Evolutionary conservation across 2,888 invertebrate species (phyloP), one percentile per base, ranked within the genome.

Genomic region (Protonemura montana): DNA sequence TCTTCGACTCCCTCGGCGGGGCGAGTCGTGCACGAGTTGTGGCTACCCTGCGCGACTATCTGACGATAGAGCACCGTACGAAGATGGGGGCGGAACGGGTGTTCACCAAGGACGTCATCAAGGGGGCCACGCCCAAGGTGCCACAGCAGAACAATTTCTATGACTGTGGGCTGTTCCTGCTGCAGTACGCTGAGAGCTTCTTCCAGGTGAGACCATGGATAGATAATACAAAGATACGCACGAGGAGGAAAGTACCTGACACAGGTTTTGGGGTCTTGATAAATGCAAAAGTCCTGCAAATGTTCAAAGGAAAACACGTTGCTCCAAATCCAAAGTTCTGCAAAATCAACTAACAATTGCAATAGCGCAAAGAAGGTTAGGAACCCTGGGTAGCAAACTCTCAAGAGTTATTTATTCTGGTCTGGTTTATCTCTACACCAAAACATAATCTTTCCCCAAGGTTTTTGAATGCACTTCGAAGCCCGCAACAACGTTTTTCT

Each of bases 141-240:
- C 99, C 99, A n/a, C 98, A 99, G 91, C 99, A 99, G 92, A 97
- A 95, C 88, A 99, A 99, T 93, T 98, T 96, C 90, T 97, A 97
- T 77, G 99, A 99, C 91, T 99, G 99, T 92, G 99, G 99, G 0
- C 93, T 99, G 21, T 99, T 97, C 92, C 93, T 99, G 87, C 92
- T 99, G 86, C 98, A 99, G 91, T 99, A 98, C 93, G 98, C 98
- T 5, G 99, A 99, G 92, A 96, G 96, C 87, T 99, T 99, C 92
- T 98, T 98, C 91, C 94, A 95, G 93, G 97, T 96, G 91, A 90
- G 76, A 0, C 13, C 6, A 76, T n/a, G n/a, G n/a, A n/a, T n/a
- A n/a, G n/a, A n/a, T n/a, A n/a, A n/a, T n/a, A n/a, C n/a, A n/a
- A n/a, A n/a, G n/a, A n/a, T n/a, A n/a, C n/a, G n/a, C n/a, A 76